Evolutionary conservation across 2,888 invertebrate species (phyloP).

Genomic region (Lysandra coridon): DNA sequence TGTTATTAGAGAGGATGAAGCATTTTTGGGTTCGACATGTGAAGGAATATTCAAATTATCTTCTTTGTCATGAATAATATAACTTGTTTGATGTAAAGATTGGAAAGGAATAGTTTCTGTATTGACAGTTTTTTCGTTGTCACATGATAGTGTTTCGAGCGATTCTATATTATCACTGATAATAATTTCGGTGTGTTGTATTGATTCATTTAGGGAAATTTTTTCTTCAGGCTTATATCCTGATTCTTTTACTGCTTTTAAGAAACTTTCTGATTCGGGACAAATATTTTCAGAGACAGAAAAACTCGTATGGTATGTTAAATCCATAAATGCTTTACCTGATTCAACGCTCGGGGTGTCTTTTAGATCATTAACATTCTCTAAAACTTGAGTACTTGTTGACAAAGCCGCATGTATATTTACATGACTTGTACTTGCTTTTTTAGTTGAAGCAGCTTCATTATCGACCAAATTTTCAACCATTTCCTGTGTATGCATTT

Average conservation of each 20-base stretch:
- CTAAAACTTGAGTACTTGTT: constrained; percentile 51
- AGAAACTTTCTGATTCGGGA: constrained; percentile 69
- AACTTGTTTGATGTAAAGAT: constrained; percentile 53
- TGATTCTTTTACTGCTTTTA: constrained; percentile 58
- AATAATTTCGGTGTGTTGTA: constrained; percentile 59
- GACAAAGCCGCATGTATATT: constrained; percentile 52
- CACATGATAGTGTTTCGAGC: constrained; percentile 34
- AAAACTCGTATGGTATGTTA: constrained; percentile 57
- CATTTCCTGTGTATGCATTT: constrained; percentile 52
- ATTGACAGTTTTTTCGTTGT: constrained; percentile 46
- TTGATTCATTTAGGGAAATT: constrained; percentile 53
- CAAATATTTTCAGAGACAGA: constrained; percentile 54
- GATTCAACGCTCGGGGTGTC: constrained; percentile 44
- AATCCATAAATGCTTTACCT: constrained; percentile 50
- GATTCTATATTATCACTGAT: constrained; percentile 51
- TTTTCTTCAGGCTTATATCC: constrained; percentile 62
- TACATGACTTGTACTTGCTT: constrained; percentile 52
- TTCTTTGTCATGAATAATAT: constrained; percentile 60
- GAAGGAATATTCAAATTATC: constrained; percentile 49
- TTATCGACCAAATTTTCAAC: constrained; percentile 46
- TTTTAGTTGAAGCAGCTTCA: constrained; percentile 46
- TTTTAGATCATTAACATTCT: constrained; percentile 50
- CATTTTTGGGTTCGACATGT: constrained; percentile 48
- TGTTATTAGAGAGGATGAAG: constrained; percentile 51
- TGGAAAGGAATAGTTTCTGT: constrained; percentile 51